Evolutionary conservation across 1,140 invertebrate genomes (phyloP), one percentile per base, ranked within the genome.

Genomic region (Octopus bimaculoides): DNA sequence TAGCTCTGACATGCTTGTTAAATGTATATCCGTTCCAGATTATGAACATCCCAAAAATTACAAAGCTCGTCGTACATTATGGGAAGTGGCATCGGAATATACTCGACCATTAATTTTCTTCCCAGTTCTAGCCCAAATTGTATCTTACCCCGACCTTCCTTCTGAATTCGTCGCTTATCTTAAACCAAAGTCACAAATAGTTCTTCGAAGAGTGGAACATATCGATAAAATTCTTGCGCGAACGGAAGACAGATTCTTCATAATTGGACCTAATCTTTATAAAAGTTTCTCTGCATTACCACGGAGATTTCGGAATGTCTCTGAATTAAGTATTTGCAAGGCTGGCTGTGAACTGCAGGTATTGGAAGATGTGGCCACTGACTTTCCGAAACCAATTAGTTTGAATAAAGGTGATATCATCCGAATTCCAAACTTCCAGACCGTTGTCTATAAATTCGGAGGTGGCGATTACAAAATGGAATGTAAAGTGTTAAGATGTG

Each of bases 361-460:
- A 5, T 20, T 75, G 74, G 74, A 75, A 52, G 74, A 75, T 17
- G 52, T 75, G 14, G 74, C 74, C 12, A 52, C 74, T 20, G 74
- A 75, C 52, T 75, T 75, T 41, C 74, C 74, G 8, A 9, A 52
- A 53, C 5, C n/a, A 14, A 52, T 75, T 52, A 41, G 20, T 17
- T 17, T 75, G 26, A 75, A 75, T 41, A 14, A n/a, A 9, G 74
- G 74, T 1, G 74, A 75, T 52, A 53, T 75, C 0, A 52, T 75
- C 17, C 74, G 74, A 14, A 41, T 75, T 5, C 74, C 74, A 12
- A 52, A 52, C 14, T 75, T 75, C 52, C 41, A 75, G 17, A 75
- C 74, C 14, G 17, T 14, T 52, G 52, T 75, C 17, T 41, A 12
- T 26, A 75, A 53, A 53, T 41, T 41, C 17, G 52, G 52, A 9